These are phyloP conservation scores for Phrynocephalus forsythii DNA, from an alignment of 2,797 vertebrate genomes.

Conservation along the genomic window DNA sequence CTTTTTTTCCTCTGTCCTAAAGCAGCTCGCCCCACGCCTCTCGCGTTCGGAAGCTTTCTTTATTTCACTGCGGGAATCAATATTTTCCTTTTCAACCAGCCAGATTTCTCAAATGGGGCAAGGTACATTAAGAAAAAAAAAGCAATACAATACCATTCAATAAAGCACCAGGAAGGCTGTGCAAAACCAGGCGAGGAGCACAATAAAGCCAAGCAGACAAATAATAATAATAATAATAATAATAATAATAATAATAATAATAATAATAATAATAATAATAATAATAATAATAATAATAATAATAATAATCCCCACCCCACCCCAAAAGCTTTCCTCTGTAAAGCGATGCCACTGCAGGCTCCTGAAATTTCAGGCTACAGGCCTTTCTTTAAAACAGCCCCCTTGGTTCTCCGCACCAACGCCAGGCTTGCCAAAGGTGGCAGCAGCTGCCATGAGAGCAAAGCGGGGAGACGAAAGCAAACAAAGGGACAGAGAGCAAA, in stretches of 20 bases:
- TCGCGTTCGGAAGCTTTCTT: background rate
- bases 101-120: background rate
- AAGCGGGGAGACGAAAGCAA: background rate
- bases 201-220: background rate
- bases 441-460: background rate
- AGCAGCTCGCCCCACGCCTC: background rate
- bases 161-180: background rate
- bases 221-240: too few species aligned
- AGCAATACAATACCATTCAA: background rate
- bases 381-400: background rate
- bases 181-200: background rate
- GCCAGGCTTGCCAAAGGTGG: background rate
- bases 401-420: background rate
- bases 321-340: background rate
- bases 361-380: background rate
- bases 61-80: background rate
- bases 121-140: background rate
- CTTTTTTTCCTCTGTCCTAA: background rate
- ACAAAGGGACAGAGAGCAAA: background rate
- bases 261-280: too few species aligned
- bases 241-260: too few species aligned
- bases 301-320: too few species aligned
- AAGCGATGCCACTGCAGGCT: background rate
- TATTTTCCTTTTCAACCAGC: background rate
- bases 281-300: too few species aligned